Evolutionary conservation across 2,888 invertebrate species (phyloP).

Genomic region (Drosophila parthenogenetica): DNA sequence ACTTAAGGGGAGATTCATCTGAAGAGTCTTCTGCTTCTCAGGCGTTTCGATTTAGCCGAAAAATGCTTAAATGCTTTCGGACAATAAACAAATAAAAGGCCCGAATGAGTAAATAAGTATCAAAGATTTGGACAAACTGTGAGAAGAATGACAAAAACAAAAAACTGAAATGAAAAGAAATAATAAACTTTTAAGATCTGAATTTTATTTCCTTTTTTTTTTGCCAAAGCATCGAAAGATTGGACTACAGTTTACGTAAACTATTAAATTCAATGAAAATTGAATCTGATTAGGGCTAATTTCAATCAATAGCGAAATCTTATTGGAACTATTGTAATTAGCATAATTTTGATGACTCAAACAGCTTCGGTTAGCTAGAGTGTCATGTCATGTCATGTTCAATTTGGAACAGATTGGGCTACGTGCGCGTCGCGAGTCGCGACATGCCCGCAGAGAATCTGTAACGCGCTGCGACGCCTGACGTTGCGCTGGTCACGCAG

Average conservation of each 20-base stretch:
- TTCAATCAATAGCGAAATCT: slow-evolving; percentile 12
- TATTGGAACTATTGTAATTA: neutral
- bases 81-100: slow-evolving; percentile 42
- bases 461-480: slow-evolving; percentile 35
- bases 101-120: slow-evolving; percentile 48
- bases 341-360: slow-evolving; percentile 45
- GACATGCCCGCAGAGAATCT: slow-evolving; percentile 48
- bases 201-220: neutral
- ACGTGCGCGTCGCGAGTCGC: slow-evolving; percentile 56
- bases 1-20: slow-evolving; percentile 15
- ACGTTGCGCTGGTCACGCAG: slow-evolving; percentile 75
- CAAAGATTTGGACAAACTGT: slow-evolving; percentile 26
- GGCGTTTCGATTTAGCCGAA: slow-evolving; percentile 34
- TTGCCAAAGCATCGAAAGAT: neutral
- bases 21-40: slow-evolving; percentile 13
- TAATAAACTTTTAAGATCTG: slow-evolving; percentile 12
- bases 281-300: slow-evolving; percentile 9
- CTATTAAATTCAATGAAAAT: neutral
- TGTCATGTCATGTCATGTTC: slow-evolving; percentile 41
- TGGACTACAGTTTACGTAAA: neutral
- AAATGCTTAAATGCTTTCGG: slow-evolving; percentile 52
- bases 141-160: slow-evolving; percentile 25
- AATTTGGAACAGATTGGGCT: slow-evolving; percentile 42
- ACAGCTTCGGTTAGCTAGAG: slow-evolving; percentile 20
- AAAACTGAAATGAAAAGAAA: slow-evolving; percentile 6